Percentiles rank a stretch among this genome's conserved stretches.
These are phyloP conservation scores for Tapirus terrestris DNA, from an alignment of 2,113 vertebrate genomes.

Conservation along the genomic window DNA sequence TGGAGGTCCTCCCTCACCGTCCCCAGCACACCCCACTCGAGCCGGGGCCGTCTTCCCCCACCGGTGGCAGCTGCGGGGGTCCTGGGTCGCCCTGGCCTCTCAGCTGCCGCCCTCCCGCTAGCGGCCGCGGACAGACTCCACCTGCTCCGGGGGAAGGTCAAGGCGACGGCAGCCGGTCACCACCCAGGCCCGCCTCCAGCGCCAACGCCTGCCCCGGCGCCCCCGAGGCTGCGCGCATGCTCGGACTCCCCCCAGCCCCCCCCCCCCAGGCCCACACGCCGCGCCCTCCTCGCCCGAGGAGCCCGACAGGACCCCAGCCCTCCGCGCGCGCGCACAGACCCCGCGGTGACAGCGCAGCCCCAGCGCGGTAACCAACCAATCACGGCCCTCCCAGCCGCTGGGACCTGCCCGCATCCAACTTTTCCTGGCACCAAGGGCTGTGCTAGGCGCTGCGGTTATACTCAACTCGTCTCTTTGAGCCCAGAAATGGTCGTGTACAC, in stretches of 20 bases:
- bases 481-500: background rate
- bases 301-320: fast-evolving
- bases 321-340: fast-evolving
- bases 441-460: too few relatives aligned
- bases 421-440: background rate
- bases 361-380: fast-evolving
- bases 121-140: background rate
- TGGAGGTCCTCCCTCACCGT: background rate
- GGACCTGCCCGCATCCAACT: too few relatives aligned
- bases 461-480: background rate
- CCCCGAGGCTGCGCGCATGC: background rate
- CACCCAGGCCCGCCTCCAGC: background rate
- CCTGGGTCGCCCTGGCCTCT: background rate
- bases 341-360: background rate
- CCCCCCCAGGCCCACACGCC: fast-evolving
- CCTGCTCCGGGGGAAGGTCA: background rate
- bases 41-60: background rate
- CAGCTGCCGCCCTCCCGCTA: background rate
- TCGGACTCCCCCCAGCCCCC: fast-evolving
- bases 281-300: fast-evolving
- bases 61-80: background rate
- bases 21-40: background rate
- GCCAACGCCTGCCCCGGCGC: background rate
- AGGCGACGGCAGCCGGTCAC: fast-evolving
- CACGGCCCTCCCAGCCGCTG: fast-evolving